Evolutionary conservation across 2,888 invertebrate species (phyloP), one percentile per base, ranked within the genome.

Genomic region (Coelogynopora nodosa): DNA sequence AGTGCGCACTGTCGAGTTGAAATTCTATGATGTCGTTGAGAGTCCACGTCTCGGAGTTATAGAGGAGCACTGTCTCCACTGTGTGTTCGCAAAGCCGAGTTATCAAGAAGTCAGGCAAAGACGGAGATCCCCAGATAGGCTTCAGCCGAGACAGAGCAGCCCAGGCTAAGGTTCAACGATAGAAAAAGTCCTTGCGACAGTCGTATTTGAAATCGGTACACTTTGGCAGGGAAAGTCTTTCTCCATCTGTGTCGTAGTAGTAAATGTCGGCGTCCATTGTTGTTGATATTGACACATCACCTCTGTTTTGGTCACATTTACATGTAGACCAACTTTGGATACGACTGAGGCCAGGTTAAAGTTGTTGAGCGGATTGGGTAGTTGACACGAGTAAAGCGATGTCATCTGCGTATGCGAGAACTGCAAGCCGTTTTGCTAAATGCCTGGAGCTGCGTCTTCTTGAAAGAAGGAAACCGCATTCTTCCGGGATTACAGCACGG

Each of bases 381-480:
- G 49, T 49, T 49, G 18, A 49, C 18, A 18, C 18, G 49, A 49
- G 49, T 49, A 49, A 13, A 49, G 5, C 49, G 18, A 49, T 5
- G 49, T 49, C 18, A 49, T 49, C 49, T 49, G 49, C 49, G 18
- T 49, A 49, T 49, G 49, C 18, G 10, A 49, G 49, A 49, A 49
- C 18, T 13, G 18, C 5, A 18, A 49, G 49, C 49, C 18, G 49
- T 49, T 49, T 49, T 49, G 5, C 18, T 49, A 49, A 49, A 5
- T 49, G 5, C 49, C 18, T 49, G n/a, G n/a, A n/a, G n/a, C n/a
- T n/a, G n/a, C n/a, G n/a, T n/a, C n/a, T n/a, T n/a, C n/a, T n/a
- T n/a, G n/a, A 49, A 49, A 82, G 82, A 23, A 82, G 82, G 30
- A 82, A 82, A 28, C 82, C 27, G 82, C 30, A 23, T 28, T 27